Evolutionary conservation across 2,888 invertebrate species (phyloP), one percentile per base, ranked within the genome.

Genomic region (Lymantria dispar): DNA sequence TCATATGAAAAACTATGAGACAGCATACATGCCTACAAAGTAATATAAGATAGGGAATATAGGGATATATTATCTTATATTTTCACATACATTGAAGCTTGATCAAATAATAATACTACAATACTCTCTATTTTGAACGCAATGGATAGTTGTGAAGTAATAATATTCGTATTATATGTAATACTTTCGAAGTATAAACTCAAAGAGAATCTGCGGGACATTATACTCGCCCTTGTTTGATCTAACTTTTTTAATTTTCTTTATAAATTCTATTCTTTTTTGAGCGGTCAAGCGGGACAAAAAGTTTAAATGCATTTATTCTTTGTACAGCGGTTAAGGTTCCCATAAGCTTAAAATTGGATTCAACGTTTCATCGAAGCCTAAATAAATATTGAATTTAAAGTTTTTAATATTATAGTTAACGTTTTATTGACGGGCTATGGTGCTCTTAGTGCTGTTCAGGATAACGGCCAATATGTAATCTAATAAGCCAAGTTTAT

Each of bases 171-270:
- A 36, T n/a, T 12, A 38, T 52, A 43, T 56, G 56, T 45, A 56
- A 54, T 22, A 22, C 22, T 22, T 22, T 22, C 22, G 5, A 5
- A 22, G 22, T 22, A 58, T 56, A 50, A 54, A 56, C 54, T 55
- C 48, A 56, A 57, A 68, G 59, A 52, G 52, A 59, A 62, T 65
- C 52, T 62, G 48, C 54, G 59, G 63, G 64, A 68, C 62, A 68
- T 70, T 68, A 70, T 60, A 58, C 47, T 33, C 64, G 45, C 60
- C 79, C 74, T 72, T 80, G 77, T 81, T 81, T 81, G 76, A 69
- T 68, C 73, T 65, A 80, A 83, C 72, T 82, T 81, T 83, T 83
- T 83, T 80, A 81, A 83, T 83, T 78, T 83, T 78, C 78, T 76
- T 76, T 65, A 62, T 71, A 68, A 80, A 75, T 75, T 70, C 68